Conservation (phyloP, 64 coral and sea anemone species). For the Montipora cactus region DNA sequence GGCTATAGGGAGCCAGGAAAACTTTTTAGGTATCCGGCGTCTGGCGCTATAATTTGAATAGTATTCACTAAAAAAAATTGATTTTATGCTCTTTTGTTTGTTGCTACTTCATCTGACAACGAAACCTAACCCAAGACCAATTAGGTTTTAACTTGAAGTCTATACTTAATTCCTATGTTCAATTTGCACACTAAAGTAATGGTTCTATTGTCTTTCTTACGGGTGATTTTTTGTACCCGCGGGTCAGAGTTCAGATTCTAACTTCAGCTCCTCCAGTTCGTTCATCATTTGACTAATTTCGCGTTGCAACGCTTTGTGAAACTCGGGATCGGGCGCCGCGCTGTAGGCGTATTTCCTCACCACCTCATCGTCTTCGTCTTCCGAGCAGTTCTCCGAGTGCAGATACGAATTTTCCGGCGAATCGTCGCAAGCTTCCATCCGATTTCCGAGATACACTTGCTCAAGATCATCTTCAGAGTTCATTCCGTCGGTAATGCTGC, state of each 20-base stretch:
- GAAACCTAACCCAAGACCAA: no score
- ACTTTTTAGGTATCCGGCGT: no score
- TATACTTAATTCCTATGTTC: no score
- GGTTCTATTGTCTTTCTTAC: background rate
- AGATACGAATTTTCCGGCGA: slow-evolving; percentile 93
- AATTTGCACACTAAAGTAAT: no score
- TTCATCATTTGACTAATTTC: slow-evolving; percentile 73
- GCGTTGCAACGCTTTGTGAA: slow-evolving; percentile 52
- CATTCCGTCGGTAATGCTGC: slow-evolving; percentile 82
- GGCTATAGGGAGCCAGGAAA: no score
- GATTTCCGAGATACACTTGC: slow-evolving; percentile 88
- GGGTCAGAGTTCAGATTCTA: slow-evolving; percentile 61
- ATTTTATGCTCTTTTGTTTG: no score
- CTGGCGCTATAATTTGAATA: no score
- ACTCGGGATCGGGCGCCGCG: slow-evolving; percentile 51
- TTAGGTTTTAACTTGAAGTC: background rate
- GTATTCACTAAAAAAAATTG: no score
- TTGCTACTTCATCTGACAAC: no score
- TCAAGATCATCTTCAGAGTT: slow-evolving; percentile 91
- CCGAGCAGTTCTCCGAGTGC: slow-evolving; percentile 89
- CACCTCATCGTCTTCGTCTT: slow-evolving; percentile 74
- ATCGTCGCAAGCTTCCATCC: slow-evolving; percentile 91
- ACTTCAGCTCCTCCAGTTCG: slow-evolving; percentile 63
- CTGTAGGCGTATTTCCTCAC: background rate
- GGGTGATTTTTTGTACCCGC: background rate